phyloP scores from a whole-genome alignment of 2,888 invertebrate species.

The Scaptomyza parva region DNA sequence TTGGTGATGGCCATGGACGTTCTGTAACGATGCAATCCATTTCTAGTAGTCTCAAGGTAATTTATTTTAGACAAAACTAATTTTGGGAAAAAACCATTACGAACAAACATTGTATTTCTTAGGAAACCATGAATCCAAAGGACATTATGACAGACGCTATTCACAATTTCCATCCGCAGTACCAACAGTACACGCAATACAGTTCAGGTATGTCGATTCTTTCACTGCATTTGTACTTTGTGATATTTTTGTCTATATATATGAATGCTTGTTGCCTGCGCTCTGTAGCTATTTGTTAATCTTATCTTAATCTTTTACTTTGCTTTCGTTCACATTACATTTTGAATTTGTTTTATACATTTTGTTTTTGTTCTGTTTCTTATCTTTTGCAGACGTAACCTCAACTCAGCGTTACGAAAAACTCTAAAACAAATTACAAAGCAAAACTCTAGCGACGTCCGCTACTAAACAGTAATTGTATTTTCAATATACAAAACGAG shows the following conservation, averaged over 20 bases:
- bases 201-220: conserved; percentile 91
- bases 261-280: conserved; percentile 58
- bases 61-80: background rate
- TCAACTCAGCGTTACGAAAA: conserved; percentile 96
- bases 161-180: conserved; percentile 99
- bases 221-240: conserved; percentile 18
- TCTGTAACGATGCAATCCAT: conserved; percentile 99
- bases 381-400: conserved; percentile 94
- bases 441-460: conserved; percentile 56
- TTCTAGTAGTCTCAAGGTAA: conserved; percentile 97
- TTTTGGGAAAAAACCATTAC: conserved; percentile 3
- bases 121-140: conserved; percentile 99
- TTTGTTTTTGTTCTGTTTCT: conserved; percentile 73
- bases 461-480: conserved; percentile 54
- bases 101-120: conserved; percentile 48
- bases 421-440: conserved; percentile 87
- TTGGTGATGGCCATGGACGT: conserved; percentile 93
- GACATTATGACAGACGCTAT: conserved; percentile 99
- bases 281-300: conserved; percentile 48
- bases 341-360: conserved; percentile 62
- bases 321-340: conserved; percentile 47
- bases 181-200: conserved; percentile 99
- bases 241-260: conserved; percentile 9
- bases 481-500: conserved; percentile 45
- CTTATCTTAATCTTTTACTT: conserved; percentile 61